Conservation (phyloP, 1,140 invertebrate species). For the Lamellibrachia luymesi region DNA sequence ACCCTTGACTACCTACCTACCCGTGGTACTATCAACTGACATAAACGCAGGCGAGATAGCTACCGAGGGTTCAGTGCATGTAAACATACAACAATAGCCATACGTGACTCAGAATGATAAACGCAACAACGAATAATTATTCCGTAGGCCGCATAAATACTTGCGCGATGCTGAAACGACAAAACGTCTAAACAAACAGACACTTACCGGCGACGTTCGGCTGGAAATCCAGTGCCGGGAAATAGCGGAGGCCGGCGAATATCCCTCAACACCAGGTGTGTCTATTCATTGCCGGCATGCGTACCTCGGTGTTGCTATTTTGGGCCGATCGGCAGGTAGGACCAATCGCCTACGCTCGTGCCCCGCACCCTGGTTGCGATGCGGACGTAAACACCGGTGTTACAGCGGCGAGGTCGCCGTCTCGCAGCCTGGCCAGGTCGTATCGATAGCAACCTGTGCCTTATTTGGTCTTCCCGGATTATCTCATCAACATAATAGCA, state of each 20-base stretch:
- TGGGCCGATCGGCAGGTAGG: not conserved
- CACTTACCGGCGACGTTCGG: not conserved
- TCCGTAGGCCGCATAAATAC: not conserved
- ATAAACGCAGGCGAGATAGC: not conserved
- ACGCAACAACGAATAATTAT: not conserved
- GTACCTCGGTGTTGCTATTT: not conserved
- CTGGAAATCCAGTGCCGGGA: not conserved
- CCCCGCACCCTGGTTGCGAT: not conserved
- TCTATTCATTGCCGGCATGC: not conserved
- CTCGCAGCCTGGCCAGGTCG: not conserved
- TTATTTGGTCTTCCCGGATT: not conserved
- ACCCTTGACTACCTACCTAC: not conserved
- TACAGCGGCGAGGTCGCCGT: not conserved
- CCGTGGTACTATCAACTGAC: not conserved
- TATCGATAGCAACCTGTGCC: not conserved
- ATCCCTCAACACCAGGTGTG: not conserved
- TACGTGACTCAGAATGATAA: not conserved
- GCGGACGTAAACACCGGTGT: not conserved
- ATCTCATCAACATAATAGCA: not conserved
- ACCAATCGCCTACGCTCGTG: not conserved
- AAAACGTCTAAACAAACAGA: not conserved
- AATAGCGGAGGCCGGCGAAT: not conserved
- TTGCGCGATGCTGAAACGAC: not conserved
- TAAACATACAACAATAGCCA: not conserved
- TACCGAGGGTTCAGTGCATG: not conserved